Evolutionary conservation across 2,113 vertebrate genomes (phyloP).

Genomic region (Proterorhinus semilunaris): DNA sequence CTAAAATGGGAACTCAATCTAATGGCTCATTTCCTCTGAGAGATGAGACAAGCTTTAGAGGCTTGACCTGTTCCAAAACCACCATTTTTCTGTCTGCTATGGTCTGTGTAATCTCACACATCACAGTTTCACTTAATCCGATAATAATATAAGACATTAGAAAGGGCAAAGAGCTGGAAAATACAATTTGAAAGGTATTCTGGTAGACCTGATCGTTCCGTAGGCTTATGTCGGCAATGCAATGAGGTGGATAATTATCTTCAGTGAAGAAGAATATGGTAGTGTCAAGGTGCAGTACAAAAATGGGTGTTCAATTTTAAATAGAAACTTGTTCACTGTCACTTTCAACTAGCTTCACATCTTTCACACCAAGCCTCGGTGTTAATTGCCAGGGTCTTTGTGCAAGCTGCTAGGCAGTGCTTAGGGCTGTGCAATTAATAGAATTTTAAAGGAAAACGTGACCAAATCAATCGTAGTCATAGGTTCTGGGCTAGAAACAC

Average conservation of each 20-base stretch:
- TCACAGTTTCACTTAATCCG: constrained; percentile 60
- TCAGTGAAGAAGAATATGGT: constrained; percentile 3
- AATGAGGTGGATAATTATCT: constrained; percentile 39
- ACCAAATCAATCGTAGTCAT: no score
- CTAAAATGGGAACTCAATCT: constrained; percentile 72
- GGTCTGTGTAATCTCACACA: constrained; percentile 67
- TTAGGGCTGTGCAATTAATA: no score
- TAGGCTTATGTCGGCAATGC: constrained; percentile 28
- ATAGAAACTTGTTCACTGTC: not conserved
- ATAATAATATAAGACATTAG: constrained; percentile 73
- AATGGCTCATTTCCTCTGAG: constrained; percentile 72
- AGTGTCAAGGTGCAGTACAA: not conserved
- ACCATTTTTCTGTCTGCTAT: constrained; percentile 32
- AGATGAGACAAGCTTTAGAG: constrained; percentile 63
- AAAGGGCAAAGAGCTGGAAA: constrained; percentile 61
- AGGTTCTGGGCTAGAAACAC: not conserved
- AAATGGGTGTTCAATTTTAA: not conserved
- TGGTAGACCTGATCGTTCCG: constrained; percentile 41
- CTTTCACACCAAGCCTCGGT: not conserved
- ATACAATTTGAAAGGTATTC: constrained; percentile 67
- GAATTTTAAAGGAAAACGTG: no score
- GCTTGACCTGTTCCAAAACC: constrained; percentile 60
- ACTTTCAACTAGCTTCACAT: not conserved
- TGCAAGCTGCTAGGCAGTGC: not conserved
- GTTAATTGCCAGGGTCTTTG: not conserved